phyloP scores from a whole-genome alignment of 2,888 invertebrate genomes.

The Sminthurinus aureus region DNA sequence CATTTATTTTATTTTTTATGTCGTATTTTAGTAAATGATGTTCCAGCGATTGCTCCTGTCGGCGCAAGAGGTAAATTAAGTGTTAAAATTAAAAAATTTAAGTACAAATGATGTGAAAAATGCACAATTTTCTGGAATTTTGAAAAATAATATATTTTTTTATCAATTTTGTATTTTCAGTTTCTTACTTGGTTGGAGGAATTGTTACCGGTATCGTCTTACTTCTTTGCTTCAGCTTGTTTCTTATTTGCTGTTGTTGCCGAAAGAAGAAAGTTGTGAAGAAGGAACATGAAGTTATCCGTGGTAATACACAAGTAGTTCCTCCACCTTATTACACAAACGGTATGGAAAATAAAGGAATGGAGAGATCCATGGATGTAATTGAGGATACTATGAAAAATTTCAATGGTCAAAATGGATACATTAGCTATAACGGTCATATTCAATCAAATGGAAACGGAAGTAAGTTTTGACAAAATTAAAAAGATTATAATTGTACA shows the following conservation, averaged over 20 bases:
- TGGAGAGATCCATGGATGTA: conserved; percentile 88
- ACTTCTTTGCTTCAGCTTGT: conserved; percentile 75
- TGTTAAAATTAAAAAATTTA: no score
- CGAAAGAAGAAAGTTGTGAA: conserved; percentile 83
- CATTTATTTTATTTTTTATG: neutral
- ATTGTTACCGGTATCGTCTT: conserved; percentile 83
- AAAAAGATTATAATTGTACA: neutral
- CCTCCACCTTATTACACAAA: conserved; percentile 89
- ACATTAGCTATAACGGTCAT: conserved; percentile 78
- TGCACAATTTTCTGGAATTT: no score
- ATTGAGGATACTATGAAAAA: conserved; percentile 81
- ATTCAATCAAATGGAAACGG: conserved; percentile 69
- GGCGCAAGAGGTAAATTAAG: conserved; percentile 69
- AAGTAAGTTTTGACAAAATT: conserved; percentile 69
- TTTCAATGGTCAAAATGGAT: conserved; percentile 76
- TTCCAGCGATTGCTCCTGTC: conserved; percentile 65
- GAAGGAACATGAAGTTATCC: conserved; percentile 90
- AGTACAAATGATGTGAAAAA: no score
- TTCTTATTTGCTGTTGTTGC: conserved; percentile 85
- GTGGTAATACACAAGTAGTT: conserved; percentile 71
- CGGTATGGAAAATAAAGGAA: conserved; percentile 89
- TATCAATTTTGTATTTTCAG: neutral
- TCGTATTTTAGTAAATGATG: conserved; percentile 64
- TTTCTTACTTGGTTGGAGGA: conserved; percentile 64
- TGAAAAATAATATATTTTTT: no score